Conservation (phyloP, 2,888 invertebrate genomes). For the Acronicta alni region DNA sequence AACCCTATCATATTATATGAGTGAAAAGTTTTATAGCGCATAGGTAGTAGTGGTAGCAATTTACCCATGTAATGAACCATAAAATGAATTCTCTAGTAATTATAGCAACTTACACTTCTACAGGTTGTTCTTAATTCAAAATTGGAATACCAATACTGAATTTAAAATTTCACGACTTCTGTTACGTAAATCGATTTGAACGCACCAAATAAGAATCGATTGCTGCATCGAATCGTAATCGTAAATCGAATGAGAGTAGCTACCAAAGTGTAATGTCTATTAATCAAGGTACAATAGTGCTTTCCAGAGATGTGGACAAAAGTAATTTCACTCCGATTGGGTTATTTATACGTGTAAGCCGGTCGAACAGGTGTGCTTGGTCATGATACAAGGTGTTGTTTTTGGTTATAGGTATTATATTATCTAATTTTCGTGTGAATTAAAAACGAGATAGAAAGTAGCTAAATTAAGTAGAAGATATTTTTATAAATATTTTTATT, state of each 20-base stretch:
- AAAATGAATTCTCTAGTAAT: not conserved
- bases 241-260: conserved; percentile 77
- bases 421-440: too few relatives aligned
- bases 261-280: conserved; percentile 65
- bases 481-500: too few relatives aligned
- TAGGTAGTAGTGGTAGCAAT: too few relatives aligned
- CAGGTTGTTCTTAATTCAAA: conserved; percentile 29
- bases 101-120: conserved; percentile 6
- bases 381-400: conserved; percentile 69
- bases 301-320: conserved; percentile 79
- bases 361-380: conserved; percentile 76
- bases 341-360: conserved; percentile 78
- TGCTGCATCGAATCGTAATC: conserved; percentile 70
- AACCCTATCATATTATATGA: too few relatives aligned
- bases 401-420: not conserved
- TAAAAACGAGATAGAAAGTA: too few relatives aligned
- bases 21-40: too few relatives aligned
- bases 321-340: conserved; percentile 82
- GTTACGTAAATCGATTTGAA: conserved; percentile 59
- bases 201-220: conserved; percentile 61
- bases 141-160: conserved; percentile 45
- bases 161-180: conserved; percentile 61
- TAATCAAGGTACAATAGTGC: conserved; percentile 59
- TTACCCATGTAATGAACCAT: not conserved
- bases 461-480: too few relatives aligned